phyloP scores from a whole-genome alignment of 2,113 vertebrate genomes.

The Carlito syrichta region DNA sequence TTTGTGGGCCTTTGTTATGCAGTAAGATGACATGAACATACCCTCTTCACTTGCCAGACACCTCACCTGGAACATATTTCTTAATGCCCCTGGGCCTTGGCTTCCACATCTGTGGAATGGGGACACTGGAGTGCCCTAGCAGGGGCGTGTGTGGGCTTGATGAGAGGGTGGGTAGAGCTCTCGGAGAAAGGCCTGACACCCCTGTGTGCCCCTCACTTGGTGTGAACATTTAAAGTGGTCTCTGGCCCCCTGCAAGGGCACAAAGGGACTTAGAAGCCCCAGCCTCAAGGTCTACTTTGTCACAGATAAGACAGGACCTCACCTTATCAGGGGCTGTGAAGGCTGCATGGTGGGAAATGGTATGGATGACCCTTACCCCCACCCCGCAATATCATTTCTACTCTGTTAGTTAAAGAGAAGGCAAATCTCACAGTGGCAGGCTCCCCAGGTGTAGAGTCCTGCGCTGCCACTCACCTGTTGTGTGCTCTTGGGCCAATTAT shows the following conservation, averaged over 20 bases:
- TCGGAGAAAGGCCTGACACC: not conserved
- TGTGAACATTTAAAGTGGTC: not conserved
- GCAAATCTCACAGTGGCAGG: not conserved
- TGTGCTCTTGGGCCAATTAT: not conserved
- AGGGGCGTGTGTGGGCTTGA: accelerated
- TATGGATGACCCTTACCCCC: not conserved
- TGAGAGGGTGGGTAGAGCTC: not conserved
- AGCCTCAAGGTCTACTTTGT: not conserved
- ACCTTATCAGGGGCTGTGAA: not conserved
- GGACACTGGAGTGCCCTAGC: accelerated
- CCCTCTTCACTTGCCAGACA: not conserved
- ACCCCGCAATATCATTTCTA: not conserved
- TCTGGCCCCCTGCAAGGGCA: not conserved
- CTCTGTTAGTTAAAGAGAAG: not conserved
- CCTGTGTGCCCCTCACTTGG: not conserved
- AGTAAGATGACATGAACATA: accelerated
- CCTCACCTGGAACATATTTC: not conserved
- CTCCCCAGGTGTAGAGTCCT: not conserved
- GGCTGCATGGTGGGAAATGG: not conserved
- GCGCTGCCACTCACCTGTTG: not conserved
- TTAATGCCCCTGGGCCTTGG: not conserved
- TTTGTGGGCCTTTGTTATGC: not conserved
- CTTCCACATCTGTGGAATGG: not conserved
- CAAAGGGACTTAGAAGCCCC: not conserved
- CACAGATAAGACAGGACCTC: not conserved